Conservation (phyloP, 2,797 vertebrate species). For the Tympanoctomys barrerae region DNA sequence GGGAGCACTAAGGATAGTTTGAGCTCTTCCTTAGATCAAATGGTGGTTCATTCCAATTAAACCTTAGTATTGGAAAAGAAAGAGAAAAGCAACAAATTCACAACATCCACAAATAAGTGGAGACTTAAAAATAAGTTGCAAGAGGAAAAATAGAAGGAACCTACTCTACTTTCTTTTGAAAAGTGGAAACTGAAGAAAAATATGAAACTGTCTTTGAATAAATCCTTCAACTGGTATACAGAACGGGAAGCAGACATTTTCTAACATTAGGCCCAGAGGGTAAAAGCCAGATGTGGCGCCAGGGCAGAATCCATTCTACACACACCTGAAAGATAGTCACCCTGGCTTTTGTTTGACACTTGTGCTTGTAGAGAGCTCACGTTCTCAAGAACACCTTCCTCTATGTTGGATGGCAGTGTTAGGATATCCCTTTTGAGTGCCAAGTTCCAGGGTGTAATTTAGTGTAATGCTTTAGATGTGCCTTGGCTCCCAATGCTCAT, state of each 20-base stretch:
- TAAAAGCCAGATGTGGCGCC: neutral
- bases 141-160: neutral
- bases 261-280: neutral
- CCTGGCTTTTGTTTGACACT: neutral
- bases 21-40: neutral
- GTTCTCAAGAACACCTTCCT: neutral
- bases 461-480: neutral
- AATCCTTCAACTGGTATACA: neutral
- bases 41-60: neutral
- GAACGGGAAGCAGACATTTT: neutral
- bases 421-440: neutral
- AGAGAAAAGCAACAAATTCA: neutral
- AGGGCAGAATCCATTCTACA: neutral
- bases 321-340: neutral
- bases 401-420: neutral
- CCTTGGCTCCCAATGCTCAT: neutral
- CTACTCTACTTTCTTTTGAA: neutral
- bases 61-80: neutral
- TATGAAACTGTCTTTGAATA: neutral
- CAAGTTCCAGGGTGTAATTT: neutral
- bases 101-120: neutral
- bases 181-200: conserved; percentile 26
- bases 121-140: neutral
- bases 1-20: neutral
- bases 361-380: neutral